A percentile compares a stretch with the other conserved stretches of the same genome.
These are phyloP conservation scores for Panagrolaimus sp. DNA, from an alignment of 1,140 invertebrate genomes.

Conservation along the genomic window DNA sequence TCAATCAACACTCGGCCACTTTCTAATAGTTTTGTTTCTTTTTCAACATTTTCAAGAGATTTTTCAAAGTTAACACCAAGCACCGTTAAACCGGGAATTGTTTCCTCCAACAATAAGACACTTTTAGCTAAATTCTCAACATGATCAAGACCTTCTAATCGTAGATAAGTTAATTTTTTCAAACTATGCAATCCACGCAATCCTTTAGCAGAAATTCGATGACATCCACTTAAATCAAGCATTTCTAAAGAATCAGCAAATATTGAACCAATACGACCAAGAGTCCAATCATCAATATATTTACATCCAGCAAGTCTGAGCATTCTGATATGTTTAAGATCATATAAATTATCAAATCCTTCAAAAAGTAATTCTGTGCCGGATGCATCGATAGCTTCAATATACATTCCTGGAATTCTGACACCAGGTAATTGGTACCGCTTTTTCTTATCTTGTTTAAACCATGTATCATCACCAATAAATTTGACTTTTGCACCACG, in stretches of 20 bases:
- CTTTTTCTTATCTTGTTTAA: slow-evolving; percentile 52
- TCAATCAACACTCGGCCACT: slow-evolving; percentile 50
- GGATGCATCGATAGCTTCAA: slow-evolving; percentile 70
- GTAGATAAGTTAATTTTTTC: slow-evolving; percentile 60
- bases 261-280: slow-evolving; percentile 67
- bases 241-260: slow-evolving; percentile 67
- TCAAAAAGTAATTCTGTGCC: slow-evolving; percentile 68
- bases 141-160: slow-evolving; percentile 57
- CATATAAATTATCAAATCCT: slow-evolving; percentile 61
- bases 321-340: slow-evolving; percentile 66
- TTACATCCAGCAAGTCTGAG: slow-evolving; percentile 67
- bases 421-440: slow-evolving; percentile 64
- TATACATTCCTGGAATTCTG: slow-evolving; percentile 61
- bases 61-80: slow-evolving; percentile 59
- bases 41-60: slow-evolving; percentile 41
- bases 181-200: slow-evolving; percentile 68
- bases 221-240: slow-evolving; percentile 71
- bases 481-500: slow-evolving; percentile 70
- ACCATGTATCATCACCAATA: slow-evolving; percentile 62
- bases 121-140: slow-evolving; percentile 56
- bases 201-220: slow-evolving; percentile 65
- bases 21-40: slow-evolving; percentile 44
- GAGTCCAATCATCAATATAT: slow-evolving; percentile 72
- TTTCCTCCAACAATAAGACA: slow-evolving; percentile 60
- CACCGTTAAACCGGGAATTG: slow-evolving; percentile 58